These are phyloP conservation scores for Athetis lepigone DNA, from an alignment of 2,888 invertebrate species.

Conservation along the genomic window DNA sequence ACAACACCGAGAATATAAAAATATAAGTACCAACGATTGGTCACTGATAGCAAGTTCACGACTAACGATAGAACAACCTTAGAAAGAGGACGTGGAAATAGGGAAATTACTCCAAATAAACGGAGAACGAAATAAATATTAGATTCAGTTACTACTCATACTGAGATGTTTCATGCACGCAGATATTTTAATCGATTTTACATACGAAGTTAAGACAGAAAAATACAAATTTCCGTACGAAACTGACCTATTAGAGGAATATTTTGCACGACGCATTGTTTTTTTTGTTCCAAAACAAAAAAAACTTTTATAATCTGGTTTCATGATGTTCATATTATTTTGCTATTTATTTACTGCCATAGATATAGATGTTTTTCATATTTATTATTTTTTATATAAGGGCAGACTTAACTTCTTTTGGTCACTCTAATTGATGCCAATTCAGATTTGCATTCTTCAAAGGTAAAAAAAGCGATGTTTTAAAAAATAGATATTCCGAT, in stretches of 20 bases:
- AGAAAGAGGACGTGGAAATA: constrained; percentile 11
- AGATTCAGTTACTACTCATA: not conserved
- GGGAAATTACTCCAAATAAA: constrained; percentile 1
- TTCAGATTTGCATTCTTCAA: constrained; percentile 17
- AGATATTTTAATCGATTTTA: too few species aligned
- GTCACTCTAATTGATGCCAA: constrained; percentile 10
- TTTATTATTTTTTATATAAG: not conserved
- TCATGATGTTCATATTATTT: not conserved
- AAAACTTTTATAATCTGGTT: too few species aligned
- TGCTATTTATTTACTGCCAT: not conserved
- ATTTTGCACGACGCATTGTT: too few species aligned
- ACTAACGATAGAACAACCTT: constrained; percentile 24
- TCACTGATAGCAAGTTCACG: constrained; percentile 44
- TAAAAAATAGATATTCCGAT: constrained; percentile 2
- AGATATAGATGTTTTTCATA: constrained; percentile 1
- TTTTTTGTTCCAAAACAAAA: too few species aligned
- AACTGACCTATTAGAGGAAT: too few species aligned
- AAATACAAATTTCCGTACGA: too few species aligned
- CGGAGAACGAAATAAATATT: not conserved
- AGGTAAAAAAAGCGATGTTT: constrained; percentile 23
- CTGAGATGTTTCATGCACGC: constrained; percentile 2
- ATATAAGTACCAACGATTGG: constrained; percentile 64
- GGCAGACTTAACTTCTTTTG: constrained; percentile 4
- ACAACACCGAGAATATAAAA: constrained; percentile 73
- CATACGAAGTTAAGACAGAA: too few species aligned